Percentiles rank a stretch among this genome's conserved stretches.
phyloP scores from a whole-genome alignment of 2,113 vertebrate genomes.

The Rhizomys pruinosus region DNA sequence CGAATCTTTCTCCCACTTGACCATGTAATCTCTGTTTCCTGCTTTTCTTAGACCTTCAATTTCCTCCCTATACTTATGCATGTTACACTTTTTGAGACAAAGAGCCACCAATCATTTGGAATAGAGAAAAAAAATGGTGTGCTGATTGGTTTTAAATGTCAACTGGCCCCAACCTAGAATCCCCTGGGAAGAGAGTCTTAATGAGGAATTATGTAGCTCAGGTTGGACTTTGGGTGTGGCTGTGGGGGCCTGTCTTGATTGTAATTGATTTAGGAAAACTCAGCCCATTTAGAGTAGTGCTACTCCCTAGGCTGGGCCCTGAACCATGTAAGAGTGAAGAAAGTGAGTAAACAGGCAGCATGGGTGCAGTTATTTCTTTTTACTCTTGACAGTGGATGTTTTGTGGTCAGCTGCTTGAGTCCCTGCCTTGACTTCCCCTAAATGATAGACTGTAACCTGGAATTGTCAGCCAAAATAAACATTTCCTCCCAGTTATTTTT shows the following conservation, averaged over 20 bases:
- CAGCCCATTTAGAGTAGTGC: neutral
- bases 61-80: neutral
- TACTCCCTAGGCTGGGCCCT: neutral
- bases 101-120: conserved; percentile 23
- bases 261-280: neutral
- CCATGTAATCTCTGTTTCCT: conserved; percentile 34
- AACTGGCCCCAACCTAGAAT: neutral
- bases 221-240: neutral
- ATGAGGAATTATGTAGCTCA: neutral
- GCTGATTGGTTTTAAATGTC: neutral
- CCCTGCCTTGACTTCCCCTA: neutral
- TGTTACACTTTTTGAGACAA: conserved; percentile 28
- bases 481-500: neutral
- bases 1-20: conserved; percentile 29
- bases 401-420: neutral
- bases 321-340: neutral
- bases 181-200: neutral
- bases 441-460: neutral
- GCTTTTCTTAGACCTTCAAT: conserved; percentile 8
- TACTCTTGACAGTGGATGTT: neutral
- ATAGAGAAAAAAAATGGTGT: conserved; percentile 11
- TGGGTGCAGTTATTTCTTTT: neutral
- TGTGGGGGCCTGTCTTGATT: neutral
- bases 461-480: neutral
- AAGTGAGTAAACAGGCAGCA: neutral